Evolutionary conservation across 2,888 invertebrate genomes (phyloP), one percentile per base, ranked within the genome.

Genomic region (Drosophila limbata): DNA sequence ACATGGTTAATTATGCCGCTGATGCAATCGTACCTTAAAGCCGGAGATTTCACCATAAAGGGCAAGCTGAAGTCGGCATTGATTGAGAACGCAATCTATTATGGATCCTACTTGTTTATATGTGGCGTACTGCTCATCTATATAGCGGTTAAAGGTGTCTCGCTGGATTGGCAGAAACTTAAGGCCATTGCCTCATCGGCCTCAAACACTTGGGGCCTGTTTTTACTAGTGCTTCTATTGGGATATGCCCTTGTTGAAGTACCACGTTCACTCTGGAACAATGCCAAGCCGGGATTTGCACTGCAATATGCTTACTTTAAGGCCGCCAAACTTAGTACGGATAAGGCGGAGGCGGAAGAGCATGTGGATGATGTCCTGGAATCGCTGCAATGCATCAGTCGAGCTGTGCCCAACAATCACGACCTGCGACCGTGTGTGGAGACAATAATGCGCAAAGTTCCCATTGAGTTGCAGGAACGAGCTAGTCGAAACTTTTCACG

Each of bases 171-270:
- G 95, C 96, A 94, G 65, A 97, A 98, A 92, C 93, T 99, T 37
- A 99, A 99, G 93, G 97, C 98, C 0, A 98, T 99, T 79, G 98
- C 99, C 25, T 98, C 99, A 4, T 98, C 99, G 15, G 99, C 99
- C 3, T 98, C 98, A 90, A 99, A 99, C 92, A 99, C 99, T 0
- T 99, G 99, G 99, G 99, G 99, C 64, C 93, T 99, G 57, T 98
- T 99, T 92, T 93, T 99, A 33, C 93, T 99, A 51, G 97, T 99
- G 50, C 93, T 99, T 21, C 93, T 99, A 73, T 94, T 99, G 19
- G 97, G 97, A 31, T 99, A 99, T 93, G 98, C 99, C 0, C 94
- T 99, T 62, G 99, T 99, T 0, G 99, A 99, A 93, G 97, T 99
- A 3, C 97, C 97, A 0, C 94, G 99, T 65, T 96, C 95, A 77